Evolutionary conservation across 2,888 invertebrate genomes (phyloP).

Genomic region (Andrena praecox): DNA sequence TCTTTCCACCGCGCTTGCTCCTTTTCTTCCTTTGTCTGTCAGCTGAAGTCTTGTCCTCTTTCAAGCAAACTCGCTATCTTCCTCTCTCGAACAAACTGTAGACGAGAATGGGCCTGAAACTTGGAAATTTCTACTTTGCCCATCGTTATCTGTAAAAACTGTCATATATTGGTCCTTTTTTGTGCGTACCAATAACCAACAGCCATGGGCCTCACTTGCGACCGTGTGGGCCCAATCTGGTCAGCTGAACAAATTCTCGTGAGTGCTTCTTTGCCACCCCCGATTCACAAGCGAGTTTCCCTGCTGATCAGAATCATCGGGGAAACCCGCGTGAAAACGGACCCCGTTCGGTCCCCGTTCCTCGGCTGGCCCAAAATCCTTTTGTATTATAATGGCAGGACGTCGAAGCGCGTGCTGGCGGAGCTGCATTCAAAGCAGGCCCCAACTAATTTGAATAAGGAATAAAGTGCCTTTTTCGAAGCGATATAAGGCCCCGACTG

Average conservation of each 20-base stretch:
- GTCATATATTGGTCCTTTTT: no score
- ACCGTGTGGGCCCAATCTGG: no score
- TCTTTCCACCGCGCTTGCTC: slow-evolving; percentile 1
- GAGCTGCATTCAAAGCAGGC: slow-evolving; percentile 80
- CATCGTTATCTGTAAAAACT: no score
- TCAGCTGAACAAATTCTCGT: no score
- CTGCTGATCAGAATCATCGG: neutral
- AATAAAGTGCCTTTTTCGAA: slow-evolving; percentile 80
- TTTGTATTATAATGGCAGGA: slow-evolving; percentile 81
- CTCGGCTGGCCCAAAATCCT: slow-evolving; percentile 74
- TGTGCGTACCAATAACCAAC: no score
- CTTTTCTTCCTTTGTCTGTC: slow-evolving; percentile 22
- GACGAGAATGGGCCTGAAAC: no score
- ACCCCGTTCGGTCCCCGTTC: neutral
- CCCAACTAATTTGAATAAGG: slow-evolving; percentile 82
- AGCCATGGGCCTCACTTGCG: no score
- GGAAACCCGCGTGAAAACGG: slow-evolving; percentile 29
- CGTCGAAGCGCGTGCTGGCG: slow-evolving; percentile 72
- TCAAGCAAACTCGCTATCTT: no score
- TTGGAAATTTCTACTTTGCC: no score
- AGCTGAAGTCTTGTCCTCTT: neutral
- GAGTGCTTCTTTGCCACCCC: no score
- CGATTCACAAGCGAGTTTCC: neutral
- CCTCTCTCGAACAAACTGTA: no score
- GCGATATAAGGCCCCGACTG: slow-evolving; percentile 73